Evolutionary conservation across 2,888 invertebrate genomes (phyloP).

Genomic region (Dryococelus australis): DNA sequence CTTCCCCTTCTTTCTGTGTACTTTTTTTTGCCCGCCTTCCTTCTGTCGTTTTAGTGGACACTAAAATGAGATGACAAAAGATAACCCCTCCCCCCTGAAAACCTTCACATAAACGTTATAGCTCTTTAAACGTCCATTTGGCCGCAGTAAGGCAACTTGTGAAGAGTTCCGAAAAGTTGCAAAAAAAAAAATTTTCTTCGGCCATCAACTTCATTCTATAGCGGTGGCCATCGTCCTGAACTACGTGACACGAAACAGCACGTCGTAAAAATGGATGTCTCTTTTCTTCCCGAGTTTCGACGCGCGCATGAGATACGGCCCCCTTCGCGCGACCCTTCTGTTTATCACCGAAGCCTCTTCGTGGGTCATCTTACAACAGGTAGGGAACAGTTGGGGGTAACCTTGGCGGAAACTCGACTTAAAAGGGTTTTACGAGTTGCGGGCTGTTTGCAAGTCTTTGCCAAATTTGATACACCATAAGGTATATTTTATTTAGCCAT

Average conservation of each 20-base stretch:
- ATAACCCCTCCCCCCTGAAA: neutral
- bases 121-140: slow-evolving; percentile 12
- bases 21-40: neutral
- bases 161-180: neutral
- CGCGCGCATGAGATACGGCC: neutral
- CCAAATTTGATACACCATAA: too few relatives aligned
- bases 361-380: neutral
- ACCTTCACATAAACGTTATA: slow-evolving; percentile 27
- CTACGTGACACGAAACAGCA: neutral
- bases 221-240: neutral
- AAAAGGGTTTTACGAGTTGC: too few relatives aligned
- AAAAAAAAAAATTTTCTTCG: slow-evolving; percentile 19
- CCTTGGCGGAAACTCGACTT: neutral
- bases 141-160: slow-evolving; percentile 10
- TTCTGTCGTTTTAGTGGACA: slow-evolving; percentile 13
- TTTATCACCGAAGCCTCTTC: neutral
- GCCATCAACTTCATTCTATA: neutral
- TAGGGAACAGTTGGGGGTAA: neutral
- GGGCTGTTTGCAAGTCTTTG: neutral
- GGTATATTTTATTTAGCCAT: too few relatives aligned
- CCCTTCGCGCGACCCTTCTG: neutral
- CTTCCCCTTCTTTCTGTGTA: neutral
- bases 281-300: neutral
- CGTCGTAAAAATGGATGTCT: slow-evolving; percentile 7
- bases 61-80: slow-evolving; percentile 27